Evolutionary conservation across 30 jellyfish, hydroid and myxozoan genomes (phyloP), one percentile per base, ranked within the genome.

Genomic region (Turritopsis rubra): DNA sequence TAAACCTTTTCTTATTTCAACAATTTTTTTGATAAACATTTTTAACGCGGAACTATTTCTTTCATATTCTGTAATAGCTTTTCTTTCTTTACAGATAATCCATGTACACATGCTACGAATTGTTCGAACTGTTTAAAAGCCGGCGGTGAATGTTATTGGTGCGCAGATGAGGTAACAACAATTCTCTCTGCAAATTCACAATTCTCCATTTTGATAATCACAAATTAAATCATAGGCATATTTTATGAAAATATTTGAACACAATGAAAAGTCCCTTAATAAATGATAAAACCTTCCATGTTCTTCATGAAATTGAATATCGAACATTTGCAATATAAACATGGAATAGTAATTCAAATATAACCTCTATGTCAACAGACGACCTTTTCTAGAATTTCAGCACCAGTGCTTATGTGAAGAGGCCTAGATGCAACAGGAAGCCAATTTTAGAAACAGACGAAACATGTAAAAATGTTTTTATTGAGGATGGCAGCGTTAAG

Each of bases 361-460:
- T n/a, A n/a, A n/a, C n/a, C n/a, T n/a, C n/a, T n/a, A n/a, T n/a
- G n/a, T n/a, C n/a, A n/a, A n/a, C n/a, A n/a, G n/a, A n/a, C n/a
- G n/a, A n/a, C n/a, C n/a, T n/a, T n/a, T n/a, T 82, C 25, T 60
- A 82, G 88, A 85, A 66, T n/a, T 82, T 66, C 52, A 65, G 87
- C 8, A 25, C 70, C 24, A 72, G 82, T 1, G 71, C 16, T 16
- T 13, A 74, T 29, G 54, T 17, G 16, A 17, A 22, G 9, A 26
- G 82, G n/a, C 86, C 86, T 66, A 68, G 88, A n/a, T 82, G 88
- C 85, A 82, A 82, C 73, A 25, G 18, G 27, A 82, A 82, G 68
- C 82, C 82, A 16, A 71, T 71, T 17, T 71, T 82, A 66, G 26
- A 82, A 71, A n/a, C 73, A 18, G 71, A 29, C 71, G 83, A 71